phyloP scores from a whole-genome alignment of 2,888 invertebrate genomes.

The Clitarchus hookeri region DNA sequence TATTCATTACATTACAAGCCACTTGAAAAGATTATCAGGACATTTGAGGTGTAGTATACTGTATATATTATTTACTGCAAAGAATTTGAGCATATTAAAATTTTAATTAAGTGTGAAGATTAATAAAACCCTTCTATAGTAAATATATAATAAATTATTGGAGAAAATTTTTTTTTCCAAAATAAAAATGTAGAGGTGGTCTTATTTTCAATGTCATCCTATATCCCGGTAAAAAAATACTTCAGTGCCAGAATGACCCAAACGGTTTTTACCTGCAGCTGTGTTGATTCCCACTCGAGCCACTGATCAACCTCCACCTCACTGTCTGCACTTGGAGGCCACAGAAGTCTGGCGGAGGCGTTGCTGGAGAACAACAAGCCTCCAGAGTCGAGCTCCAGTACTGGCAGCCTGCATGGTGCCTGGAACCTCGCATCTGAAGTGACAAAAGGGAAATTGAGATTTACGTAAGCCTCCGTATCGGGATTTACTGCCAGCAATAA shows the following conservation, averaged over 20 bases:
- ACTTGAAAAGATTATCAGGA: too few species aligned
- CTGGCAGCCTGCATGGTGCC: conserved; percentile 67
- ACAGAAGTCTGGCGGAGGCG: conserved; percentile 69
- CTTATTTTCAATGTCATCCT: too few species aligned
- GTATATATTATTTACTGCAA: too few species aligned
- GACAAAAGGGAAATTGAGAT: conserved; percentile 1
- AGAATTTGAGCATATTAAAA: too few species aligned
- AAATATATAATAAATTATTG: too few species aligned
- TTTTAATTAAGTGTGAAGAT: too few species aligned
- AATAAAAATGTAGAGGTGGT: too few species aligned
- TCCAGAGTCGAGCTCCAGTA: conserved; percentile 65
- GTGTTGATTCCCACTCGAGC: conserved; percentile 56
- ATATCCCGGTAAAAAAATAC: not conserved
- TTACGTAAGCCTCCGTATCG: not conserved
- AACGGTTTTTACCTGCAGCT: conserved; percentile 52
- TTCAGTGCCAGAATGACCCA: not conserved
- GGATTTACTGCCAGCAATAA: too few species aligned
- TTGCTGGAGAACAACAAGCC: conserved; percentile 71
- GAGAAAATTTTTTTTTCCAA: too few species aligned
- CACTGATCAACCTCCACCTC: conserved; percentile 51
- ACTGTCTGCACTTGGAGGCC: conserved; percentile 56
- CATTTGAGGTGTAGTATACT: too few species aligned
- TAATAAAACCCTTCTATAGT: too few species aligned
- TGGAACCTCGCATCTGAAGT: conserved; percentile 58
- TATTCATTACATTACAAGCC: too few species aligned